Percentiles rank a stretch among this genome's conserved stretches.
These are phyloP conservation scores for Hippoglossus hippoglossus DNA, from an alignment of 2,797 vertebrate genomes.

Conservation along the genomic window DNA sequence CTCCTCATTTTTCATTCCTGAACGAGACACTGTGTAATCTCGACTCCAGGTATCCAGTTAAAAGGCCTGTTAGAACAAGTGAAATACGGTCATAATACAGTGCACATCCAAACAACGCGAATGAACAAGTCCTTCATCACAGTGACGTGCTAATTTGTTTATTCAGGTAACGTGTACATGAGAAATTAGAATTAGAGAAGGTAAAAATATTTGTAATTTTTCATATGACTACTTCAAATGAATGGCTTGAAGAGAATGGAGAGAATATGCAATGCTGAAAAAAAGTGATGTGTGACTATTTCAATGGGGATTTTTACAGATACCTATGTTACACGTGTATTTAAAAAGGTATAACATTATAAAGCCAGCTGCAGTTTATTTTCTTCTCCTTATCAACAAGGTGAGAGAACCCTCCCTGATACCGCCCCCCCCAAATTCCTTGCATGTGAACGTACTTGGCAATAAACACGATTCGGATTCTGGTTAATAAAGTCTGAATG, in stretches of 20 bases:
- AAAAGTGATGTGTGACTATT: no score
- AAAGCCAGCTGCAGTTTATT: no score
- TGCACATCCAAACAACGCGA: conserved; percentile 51
- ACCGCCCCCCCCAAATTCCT: no score
- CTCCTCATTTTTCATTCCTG: conserved; percentile 66
- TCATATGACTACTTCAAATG: background rate
- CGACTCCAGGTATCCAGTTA: conserved; percentile 63
- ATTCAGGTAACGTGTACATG: conserved; percentile 25
- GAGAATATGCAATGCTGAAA: no score
- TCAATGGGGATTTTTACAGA: no score
- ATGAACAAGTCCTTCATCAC: conserved; percentile 20
- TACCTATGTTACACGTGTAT: no score
- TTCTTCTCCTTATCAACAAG: no score
- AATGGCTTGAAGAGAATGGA: background rate
- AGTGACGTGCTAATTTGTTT: conserved; percentile 62
- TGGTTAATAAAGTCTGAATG: no score
- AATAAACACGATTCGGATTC: no score
- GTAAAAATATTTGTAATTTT: conserved; percentile 23
- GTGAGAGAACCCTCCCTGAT: no score
- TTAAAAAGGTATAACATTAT: no score
- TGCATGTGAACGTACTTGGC: no score
- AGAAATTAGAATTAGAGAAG: conserved; percentile 19
- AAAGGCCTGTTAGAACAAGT: conserved; percentile 71
- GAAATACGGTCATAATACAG: conserved; percentile 50
- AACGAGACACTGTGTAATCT: conserved; percentile 66